Evolutionary conservation across 2,888 invertebrate genomes (phyloP), one percentile per base, ranked within the genome.

Genomic region (Lampropteryx suffumata): DNA sequence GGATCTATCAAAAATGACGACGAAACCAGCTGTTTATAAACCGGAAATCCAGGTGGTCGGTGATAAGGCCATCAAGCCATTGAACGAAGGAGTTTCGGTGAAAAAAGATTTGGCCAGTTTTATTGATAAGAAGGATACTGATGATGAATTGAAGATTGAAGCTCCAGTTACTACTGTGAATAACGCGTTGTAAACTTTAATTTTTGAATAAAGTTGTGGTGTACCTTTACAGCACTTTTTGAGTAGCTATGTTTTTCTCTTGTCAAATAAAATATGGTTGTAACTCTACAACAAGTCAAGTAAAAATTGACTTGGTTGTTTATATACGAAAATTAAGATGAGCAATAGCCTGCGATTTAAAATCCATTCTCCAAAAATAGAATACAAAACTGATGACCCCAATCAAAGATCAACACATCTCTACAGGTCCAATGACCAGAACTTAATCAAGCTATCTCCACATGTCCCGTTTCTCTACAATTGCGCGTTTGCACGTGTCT

Each of bases 21-120:
- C 58, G 0, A 69, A 67, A 14, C 75, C 73, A 47, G 57, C 65
- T 0, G 6, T 62, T 7, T 52, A 63, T n/a, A 78, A 78, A 57
- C 60, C 72, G 12, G 62, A 62, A 0, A 79, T 83, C 9, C 69
- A 79, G 55, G 49, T 76, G 0, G 84, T 86, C 13, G 86, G 84
- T 12, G 79, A 82, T 34, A 82, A 77, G 26, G 47, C 41, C 1
- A 8, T 51, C 28, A 75, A 75, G 43, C 69, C 75, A 24, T 64
- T 79, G 13, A 72, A 73, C 28, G 60, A 61, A 11, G 66, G 62
- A 10, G 61, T 70, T 2, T 71, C 80, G 0, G 67, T 73, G 0
- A 82, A 81, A 53, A 85, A 82, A 59, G 79, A 84, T 61, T 61
- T 80, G 30, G 71, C 64, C 41, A 52, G 66, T 14, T 67, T 72